Percentiles rank a stretch among this genome's conserved stretches.
Evolutionary conservation across 2,888 invertebrate species (phyloP).

Genomic region (Drosophila quinaria): DNA sequence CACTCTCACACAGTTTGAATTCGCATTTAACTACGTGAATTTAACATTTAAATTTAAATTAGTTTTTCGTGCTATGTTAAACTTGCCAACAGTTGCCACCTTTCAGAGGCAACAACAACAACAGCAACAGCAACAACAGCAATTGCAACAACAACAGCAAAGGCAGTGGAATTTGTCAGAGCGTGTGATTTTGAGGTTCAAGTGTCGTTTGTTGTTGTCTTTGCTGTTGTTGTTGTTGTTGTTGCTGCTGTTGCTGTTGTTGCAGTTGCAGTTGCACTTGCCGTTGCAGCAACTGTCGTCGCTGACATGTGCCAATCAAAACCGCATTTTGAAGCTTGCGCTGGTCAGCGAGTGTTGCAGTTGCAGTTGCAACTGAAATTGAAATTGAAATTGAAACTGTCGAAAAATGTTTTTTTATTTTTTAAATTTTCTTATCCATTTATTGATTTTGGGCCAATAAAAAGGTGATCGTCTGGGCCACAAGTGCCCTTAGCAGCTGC

Average conservation of each 20-base stretch:
- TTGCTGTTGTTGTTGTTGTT: conserved; percentile 18
- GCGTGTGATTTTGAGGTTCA: conserved; percentile 55
- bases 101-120: conserved; percentile 32
- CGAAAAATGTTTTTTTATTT: not conserved
- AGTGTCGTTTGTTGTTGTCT: conserved; percentile 7
- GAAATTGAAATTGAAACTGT: no score
- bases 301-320: conserved; percentile 58
- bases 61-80: conserved; percentile 81
- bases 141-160: conserved; percentile 28
- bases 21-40: conserved; percentile 71
- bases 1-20: conserved; percentile 44
- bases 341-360: conserved; percentile 15
- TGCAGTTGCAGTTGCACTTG: conserved; percentile 21
- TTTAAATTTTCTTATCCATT: not conserved
- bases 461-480: conserved; percentile 36
- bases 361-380: conserved; percentile 14
- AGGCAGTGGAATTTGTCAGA: conserved; percentile 57
- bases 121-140: conserved; percentile 20
- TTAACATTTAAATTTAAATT: conserved; percentile 83
- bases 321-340: not conserved
- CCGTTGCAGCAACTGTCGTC: conserved; percentile 16
- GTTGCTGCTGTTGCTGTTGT: conserved; percentile 18
- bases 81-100: conserved; percentile 57
- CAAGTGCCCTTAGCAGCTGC: conserved; percentile 10
- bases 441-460: conserved; percentile 26